phyloP scores from a whole-genome alignment of 2,113 vertebrate genomes.

The Gulo gulo region DNA sequence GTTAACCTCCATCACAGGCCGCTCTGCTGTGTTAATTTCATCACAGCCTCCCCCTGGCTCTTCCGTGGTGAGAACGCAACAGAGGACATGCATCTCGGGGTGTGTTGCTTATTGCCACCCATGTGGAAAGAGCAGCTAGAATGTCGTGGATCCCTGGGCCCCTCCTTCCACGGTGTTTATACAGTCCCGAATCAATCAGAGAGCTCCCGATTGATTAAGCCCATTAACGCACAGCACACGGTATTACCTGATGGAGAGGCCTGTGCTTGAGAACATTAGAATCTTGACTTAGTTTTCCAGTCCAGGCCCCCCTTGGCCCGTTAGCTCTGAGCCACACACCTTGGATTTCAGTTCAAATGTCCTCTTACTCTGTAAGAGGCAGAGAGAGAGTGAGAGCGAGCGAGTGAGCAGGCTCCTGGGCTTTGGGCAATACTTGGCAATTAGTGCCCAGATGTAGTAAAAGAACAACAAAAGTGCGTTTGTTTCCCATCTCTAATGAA shows the following conservation, averaged over 20 bases:
- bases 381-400: no score
- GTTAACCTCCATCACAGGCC: background rate
- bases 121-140: background rate
- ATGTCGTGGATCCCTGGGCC: fast-evolving
- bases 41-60: background rate
- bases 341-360: background rate
- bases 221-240: no score
- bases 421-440: background rate
- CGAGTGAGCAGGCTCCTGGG: no score
- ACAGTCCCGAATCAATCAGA: fast-evolving
- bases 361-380: background rate
- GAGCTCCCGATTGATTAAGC: fast-evolving
- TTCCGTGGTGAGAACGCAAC: background rate
- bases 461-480: background rate
- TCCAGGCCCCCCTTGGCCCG: background rate
- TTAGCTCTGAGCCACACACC: background rate
- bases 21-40: background rate
- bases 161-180: background rate
- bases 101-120: background rate
- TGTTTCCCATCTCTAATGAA: background rate
- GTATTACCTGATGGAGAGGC: background rate
- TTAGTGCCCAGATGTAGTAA: background rate
- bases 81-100: background rate
- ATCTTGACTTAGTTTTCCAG: background rate
- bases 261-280: background rate